Evolutionary conservation across 2,113 vertebrate genomes (phyloP).

Genomic region (Triplophysa tibetana): DNA sequence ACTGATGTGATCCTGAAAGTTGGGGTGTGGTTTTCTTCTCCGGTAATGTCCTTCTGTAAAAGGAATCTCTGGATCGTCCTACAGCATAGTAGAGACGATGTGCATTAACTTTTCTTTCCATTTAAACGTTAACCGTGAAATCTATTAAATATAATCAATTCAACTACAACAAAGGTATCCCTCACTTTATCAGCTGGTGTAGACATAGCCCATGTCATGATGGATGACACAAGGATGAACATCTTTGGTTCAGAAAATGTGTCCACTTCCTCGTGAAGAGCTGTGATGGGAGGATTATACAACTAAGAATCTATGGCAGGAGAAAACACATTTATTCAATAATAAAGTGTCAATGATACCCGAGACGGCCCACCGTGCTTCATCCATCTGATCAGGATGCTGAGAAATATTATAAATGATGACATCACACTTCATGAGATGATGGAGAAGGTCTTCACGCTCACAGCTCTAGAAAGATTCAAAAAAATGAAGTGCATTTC

Average conservation of each 20-base stretch:
- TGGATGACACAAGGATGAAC: conserved; percentile 89
- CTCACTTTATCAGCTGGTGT: conserved; percentile 81
- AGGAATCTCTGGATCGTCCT: conserved; percentile 80
- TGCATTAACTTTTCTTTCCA: too few relatives aligned
- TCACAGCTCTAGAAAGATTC: conserved; percentile 30
- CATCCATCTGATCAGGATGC: conserved; percentile 75
- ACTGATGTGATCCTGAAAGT: conserved; percentile 79
- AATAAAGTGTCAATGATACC: conserved; percentile 72
- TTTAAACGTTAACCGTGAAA: neutral
- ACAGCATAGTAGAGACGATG: neutral
- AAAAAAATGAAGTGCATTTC: neutral
- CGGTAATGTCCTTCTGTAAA: conserved; percentile 86
- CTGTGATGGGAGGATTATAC: conserved; percentile 63
- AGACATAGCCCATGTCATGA: conserved; percentile 90
- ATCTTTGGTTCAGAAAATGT: conserved; percentile 77
- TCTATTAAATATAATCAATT: neutral
- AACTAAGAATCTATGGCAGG: neutral
- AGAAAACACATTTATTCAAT: neutral
- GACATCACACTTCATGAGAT: conserved; percentile 82
- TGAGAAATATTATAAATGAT: conserved; percentile 88
- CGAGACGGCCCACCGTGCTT: conserved; percentile 86
- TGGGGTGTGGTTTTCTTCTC: conserved; percentile 82
- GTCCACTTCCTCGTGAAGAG: conserved; percentile 72
- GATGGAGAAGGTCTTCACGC: conserved; percentile 72
- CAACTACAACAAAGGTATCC: conserved; percentile 27